phyloP scores from a whole-genome alignment of 2,797 vertebrate genomes.

The Danio jaintianensis region DNA sequence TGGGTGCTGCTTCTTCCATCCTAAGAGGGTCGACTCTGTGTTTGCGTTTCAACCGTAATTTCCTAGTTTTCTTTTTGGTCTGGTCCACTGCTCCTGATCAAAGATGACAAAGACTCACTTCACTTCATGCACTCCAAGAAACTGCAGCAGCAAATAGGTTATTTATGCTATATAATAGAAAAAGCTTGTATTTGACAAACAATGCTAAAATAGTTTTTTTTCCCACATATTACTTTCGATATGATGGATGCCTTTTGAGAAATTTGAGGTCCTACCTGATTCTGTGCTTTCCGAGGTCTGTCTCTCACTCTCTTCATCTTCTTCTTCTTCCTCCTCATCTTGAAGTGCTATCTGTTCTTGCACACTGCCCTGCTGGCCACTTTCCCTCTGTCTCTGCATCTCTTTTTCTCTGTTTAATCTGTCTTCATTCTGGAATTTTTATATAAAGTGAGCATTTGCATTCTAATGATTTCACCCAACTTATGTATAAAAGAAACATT shows the following conservation, averaged over 20 bases:
- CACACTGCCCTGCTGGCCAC: conserved; percentile 12
- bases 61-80: conserved; percentile 88
- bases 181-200: not conserved
- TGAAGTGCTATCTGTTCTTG: conserved; percentile 51
- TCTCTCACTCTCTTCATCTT: conserved; percentile 72
- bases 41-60: conserved; percentile 89
- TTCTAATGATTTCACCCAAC: not conserved
- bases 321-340: conserved; percentile 68
- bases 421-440: conserved; percentile 81
- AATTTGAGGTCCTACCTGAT: conserved; percentile 73
- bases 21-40: conserved; percentile 90
- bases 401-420: conserved; percentile 78
- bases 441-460: not conserved
- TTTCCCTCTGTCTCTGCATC: conserved; percentile 68
- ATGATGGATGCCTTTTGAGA: not conserved
- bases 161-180: not conserved
- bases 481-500: not conserved
- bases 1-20: conserved; percentile 79
- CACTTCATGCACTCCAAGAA: not conserved
- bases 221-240: not conserved
- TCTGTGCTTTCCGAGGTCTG: conserved; percentile 77
- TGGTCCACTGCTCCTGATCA: conserved; percentile 71
- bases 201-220: not conserved
- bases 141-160: not conserved
- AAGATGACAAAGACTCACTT: not conserved